A percentile compares a stretch with the other conserved stretches of the same genome.
Evolutionary conservation across 2,888 invertebrate species (phyloP).

Genomic region (Drosophila subsilvestris): DNA sequence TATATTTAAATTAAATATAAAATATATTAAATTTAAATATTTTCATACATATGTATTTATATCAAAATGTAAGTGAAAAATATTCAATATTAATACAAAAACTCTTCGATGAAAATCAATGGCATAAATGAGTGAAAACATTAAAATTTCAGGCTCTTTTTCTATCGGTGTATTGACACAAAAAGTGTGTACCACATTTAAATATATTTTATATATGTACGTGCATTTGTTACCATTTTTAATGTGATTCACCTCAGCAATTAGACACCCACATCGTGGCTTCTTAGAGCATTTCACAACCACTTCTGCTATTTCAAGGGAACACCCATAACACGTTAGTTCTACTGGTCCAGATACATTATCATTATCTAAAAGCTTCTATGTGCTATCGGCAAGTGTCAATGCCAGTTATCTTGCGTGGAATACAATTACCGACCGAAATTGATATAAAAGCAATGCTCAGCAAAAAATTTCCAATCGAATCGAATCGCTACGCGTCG

Average conservation of each 20-base stretch:
- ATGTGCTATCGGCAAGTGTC: conserved; percentile 49
- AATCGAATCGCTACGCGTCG: conserved; percentile 32
- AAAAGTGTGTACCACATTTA: too few relatives aligned
- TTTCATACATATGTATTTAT: too few relatives aligned
- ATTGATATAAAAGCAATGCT: conserved; percentile 48
- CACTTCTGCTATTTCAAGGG: conserved; percentile 15
- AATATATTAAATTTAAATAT: too few relatives aligned
- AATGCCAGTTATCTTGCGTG: conserved; percentile 52
- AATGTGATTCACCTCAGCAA: not conserved
- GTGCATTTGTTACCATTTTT: not conserved
- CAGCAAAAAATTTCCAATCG: conserved; percentile 42
- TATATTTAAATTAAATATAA: too few relatives aligned
- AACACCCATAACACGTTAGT: not conserved
- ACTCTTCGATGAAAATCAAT: too few relatives aligned
- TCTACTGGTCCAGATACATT: conserved; percentile 15
- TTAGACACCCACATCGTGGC: not conserved
- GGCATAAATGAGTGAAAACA: too few relatives aligned
- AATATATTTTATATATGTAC: too few relatives aligned
- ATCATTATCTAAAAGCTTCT: conserved; percentile 20
- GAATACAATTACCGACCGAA: conserved; percentile 18
- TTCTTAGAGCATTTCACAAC: conserved; percentile 16
- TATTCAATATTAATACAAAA: too few relatives aligned
- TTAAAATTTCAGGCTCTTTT: too few relatives aligned
- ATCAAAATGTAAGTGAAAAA: too few relatives aligned
- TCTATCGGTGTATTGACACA: too few relatives aligned